Conservation (phyloP, 2,113 vertebrate species). For the Alouatta palliata region DNA sequence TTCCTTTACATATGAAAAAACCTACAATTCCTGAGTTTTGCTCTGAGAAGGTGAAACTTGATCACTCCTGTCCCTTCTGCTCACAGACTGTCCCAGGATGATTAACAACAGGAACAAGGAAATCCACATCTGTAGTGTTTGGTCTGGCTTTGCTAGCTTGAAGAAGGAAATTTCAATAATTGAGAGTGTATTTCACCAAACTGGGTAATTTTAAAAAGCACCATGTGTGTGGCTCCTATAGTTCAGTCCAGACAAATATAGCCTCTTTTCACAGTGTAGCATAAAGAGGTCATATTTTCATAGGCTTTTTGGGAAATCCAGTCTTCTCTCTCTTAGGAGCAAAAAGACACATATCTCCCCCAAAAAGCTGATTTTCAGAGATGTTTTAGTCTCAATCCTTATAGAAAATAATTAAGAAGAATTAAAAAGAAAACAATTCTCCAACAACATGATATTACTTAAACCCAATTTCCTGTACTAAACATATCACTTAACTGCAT, state of each 20-base stretch:
- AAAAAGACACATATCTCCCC: neutral
- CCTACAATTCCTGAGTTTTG: neutral
- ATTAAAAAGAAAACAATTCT: neutral
- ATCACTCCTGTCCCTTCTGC: neutral
- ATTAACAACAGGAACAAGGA: neutral
- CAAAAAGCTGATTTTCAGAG: neutral
- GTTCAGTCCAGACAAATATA: neutral
- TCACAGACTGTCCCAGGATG: neutral
- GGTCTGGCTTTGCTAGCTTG: neutral
- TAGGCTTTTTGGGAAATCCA: neutral
- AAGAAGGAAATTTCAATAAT: neutral
- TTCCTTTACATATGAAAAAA: neutral
- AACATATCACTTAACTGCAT: neutral
- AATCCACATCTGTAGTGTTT: neutral
- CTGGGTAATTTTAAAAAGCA: slow-evolving; percentile 12
- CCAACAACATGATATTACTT: neutral
- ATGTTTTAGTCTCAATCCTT: neutral
- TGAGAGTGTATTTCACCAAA: neutral
- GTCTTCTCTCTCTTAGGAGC: neutral
- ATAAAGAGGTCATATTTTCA: neutral
- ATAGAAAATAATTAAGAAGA: neutral
- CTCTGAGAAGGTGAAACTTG: neutral
- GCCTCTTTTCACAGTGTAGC: neutral
- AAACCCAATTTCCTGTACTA: neutral
- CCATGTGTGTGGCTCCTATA: neutral